phyloP scores from a whole-genome alignment of 2,797 vertebrate genomes.

The Pipistrellus pygmaeus region DNA sequence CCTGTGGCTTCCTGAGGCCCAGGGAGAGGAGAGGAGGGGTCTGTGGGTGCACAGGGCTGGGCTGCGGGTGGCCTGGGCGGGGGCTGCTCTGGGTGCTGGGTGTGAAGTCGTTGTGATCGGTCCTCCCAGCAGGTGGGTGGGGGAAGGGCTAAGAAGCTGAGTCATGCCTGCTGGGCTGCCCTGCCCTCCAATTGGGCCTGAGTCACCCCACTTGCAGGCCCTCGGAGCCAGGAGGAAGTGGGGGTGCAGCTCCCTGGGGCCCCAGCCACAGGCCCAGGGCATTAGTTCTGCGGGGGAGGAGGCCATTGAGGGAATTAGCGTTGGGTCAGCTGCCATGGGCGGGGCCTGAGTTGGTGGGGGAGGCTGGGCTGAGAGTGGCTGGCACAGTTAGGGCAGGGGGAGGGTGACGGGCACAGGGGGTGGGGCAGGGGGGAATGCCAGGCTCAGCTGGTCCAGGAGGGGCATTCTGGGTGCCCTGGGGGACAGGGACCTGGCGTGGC shows the following conservation, averaged over 20 bases:
- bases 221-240: neutral
- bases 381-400: neutral
- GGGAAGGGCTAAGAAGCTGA: neutral
- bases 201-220: neutral
- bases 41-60: accelerated
- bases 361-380: neutral
- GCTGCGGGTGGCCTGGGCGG: neutral
- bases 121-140: neutral
- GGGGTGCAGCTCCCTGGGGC: neutral
- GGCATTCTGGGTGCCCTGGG: neutral
- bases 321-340: neutral
- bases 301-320: neutral
- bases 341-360: neutral
- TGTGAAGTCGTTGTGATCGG: neutral
- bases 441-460: neutral
- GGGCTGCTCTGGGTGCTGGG: neutral
- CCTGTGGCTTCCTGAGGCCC: accelerated
- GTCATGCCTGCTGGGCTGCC: neutral
- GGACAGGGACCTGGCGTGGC: neutral
- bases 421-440: neutral
- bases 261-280: accelerated
- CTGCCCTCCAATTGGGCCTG: neutral
- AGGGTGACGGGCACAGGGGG: neutral
- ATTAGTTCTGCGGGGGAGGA: neutral
- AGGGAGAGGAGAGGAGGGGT: too few relatives aligned